Percentiles rank a stretch among this genome's conserved stretches.
These are phyloP conservation scores for Halocynthia aurantium DNA, from an alignment of 23 tunicate species.

Conservation along the genomic window DNA sequence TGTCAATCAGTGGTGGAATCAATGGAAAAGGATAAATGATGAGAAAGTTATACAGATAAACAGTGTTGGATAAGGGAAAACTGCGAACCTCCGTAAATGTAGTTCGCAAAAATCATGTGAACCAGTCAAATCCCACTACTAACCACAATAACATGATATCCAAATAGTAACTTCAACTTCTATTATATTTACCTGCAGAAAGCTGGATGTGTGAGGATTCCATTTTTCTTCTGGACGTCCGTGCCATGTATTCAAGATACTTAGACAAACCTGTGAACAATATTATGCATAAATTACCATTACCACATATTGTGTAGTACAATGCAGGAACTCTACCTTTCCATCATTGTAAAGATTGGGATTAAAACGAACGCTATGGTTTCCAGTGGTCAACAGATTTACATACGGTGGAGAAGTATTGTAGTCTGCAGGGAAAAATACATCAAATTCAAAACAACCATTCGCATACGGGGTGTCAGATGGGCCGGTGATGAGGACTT, in stretches of 20 bases:
- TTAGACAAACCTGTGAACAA: conserved; percentile 20
- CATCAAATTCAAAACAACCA: conserved; percentile 30
- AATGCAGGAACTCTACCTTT: conserved; percentile 8
- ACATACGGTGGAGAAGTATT: conserved; percentile 21
- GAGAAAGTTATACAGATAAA: no score
- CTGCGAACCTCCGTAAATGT: no score
- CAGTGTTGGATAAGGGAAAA: no score
- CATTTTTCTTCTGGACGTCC: conserved; percentile 25
- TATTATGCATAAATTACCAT: not conserved
- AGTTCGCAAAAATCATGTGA: no score
- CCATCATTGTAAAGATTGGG: conserved; percentile 28
- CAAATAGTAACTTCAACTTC: no score
- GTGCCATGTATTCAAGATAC: conserved; percentile 25
- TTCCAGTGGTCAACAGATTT: conserved; percentile 17
- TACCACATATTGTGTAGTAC: not conserved
- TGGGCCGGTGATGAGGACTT: conserved; percentile 24
- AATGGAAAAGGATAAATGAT: no score
- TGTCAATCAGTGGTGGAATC: no score
- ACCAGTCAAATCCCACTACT: no score
- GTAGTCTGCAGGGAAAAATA: conserved; percentile 18
- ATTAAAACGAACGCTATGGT: conserved; percentile 22
- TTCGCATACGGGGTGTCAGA: conserved; percentile 27
- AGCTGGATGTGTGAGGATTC: conserved; percentile 23
- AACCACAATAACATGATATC: no score
- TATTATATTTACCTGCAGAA: conserved; percentile 17